Conservation (phyloP, 2,797 vertebrate species). For the Setipinna tenuifilis region DNA sequence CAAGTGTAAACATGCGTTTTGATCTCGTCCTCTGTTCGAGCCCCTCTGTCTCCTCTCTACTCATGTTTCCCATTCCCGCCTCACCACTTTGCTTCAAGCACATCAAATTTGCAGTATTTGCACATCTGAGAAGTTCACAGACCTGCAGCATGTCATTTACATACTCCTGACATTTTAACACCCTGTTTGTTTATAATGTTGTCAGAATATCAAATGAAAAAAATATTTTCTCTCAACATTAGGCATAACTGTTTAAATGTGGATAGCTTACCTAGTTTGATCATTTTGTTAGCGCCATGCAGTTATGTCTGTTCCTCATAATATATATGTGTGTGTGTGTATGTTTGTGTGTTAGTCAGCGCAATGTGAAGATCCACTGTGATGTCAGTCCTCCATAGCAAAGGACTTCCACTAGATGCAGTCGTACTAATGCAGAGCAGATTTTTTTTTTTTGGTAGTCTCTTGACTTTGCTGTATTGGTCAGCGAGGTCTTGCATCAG, state of each 20-base stretch:
- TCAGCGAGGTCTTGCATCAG: not conserved
- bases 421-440: not conserved
- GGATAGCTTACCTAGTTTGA: not conserved
- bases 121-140: not conserved
- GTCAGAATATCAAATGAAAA: not conserved
- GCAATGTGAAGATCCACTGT: not conserved
- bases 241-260: not conserved
- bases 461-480: not conserved
- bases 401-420: not conserved
- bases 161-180: not conserved
- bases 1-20: not conserved
- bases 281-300: not conserved
- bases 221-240: not conserved
- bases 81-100: not conserved
- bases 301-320: not conserved
- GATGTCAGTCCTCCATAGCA: not conserved
- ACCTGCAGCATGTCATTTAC: not conserved
- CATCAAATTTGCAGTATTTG: not conserved
- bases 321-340: constrained; percentile 22
- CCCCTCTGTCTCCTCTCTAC: constrained; percentile 17
- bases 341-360: not conserved
- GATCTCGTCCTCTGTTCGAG: not conserved
- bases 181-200: not conserved
- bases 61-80: not conserved
- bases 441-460: not conserved